These are phyloP conservation scores for Dryomyza anilis DNA, from an alignment of 2,888 invertebrate species.

Conservation along the genomic window DNA sequence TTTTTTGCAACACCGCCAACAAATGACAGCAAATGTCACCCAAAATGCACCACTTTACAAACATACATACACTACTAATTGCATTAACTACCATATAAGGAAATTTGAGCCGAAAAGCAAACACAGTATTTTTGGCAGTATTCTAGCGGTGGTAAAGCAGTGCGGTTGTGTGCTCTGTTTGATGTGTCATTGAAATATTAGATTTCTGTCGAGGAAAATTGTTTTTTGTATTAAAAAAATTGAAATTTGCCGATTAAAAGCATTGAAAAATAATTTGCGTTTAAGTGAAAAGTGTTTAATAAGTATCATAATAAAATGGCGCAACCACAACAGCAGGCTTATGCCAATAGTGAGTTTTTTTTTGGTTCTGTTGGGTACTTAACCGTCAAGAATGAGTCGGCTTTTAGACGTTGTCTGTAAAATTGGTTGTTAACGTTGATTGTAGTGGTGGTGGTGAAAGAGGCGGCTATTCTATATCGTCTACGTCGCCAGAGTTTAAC, in stretches of 20 bases:
- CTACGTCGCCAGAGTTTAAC: too few relatives aligned
- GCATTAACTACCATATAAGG: constrained; percentile 36
- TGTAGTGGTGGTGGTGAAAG: background rate
- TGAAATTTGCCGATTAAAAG: too few relatives aligned
- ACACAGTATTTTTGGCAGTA: constrained; percentile 20
- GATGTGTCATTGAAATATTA: background rate
- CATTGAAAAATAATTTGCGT: background rate
- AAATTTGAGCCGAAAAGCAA: constrained; percentile 25
- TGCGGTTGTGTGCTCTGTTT: background rate
- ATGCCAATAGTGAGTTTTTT: constrained; percentile 54
- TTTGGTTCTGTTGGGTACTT: too few relatives aligned
- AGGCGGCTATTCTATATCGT: constrained; percentile 11
- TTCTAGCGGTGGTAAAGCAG: constrained; percentile 14
- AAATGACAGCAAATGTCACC: background rate
- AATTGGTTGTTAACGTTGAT: background rate
- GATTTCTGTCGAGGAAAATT: too few relatives aligned
- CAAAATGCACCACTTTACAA: too few relatives aligned
- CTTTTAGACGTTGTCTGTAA: background rate
- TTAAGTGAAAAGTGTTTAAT: constrained; percentile 26
- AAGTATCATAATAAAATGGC: constrained; percentile 39
- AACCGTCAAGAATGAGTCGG: too few relatives aligned
- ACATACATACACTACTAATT: background rate
- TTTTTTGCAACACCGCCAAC: background rate
- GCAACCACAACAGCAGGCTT: constrained; percentile 54
- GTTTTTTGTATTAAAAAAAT: too few relatives aligned